phyloP scores from a whole-genome alignment of 2,113 vertebrate genomes.

The Pelecanoides urinatrix region DNA sequence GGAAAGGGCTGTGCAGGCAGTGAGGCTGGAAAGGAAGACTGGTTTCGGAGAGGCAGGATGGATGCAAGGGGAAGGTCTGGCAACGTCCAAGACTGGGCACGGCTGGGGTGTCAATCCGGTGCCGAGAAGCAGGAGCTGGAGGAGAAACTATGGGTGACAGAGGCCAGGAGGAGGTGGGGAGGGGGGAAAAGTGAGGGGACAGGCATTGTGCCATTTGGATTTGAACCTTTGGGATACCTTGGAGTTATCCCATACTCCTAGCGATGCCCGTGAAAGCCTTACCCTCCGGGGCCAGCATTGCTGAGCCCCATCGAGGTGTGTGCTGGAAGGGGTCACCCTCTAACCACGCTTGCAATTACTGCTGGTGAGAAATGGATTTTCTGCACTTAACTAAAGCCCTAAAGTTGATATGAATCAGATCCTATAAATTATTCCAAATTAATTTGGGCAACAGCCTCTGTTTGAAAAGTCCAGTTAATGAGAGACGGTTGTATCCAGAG shows the following conservation, averaged over 20 bases:
- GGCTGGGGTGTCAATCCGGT: accelerated
- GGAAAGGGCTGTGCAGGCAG: not conserved
- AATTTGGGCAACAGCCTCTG: not conserved
- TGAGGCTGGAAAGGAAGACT: not conserved
- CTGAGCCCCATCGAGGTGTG: not conserved
- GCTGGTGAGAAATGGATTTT: constrained; percentile 2
- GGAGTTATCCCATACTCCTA: not conserved
- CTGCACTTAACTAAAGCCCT: not conserved
- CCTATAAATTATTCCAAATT: constrained; percentile 35
- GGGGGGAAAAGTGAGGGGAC: accelerated
- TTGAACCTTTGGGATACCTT: not conserved
- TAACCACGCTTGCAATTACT: not conserved
- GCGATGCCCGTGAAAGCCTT: not conserved
- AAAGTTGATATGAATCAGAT: constrained; percentile 5
- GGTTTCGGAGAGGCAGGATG: not conserved
- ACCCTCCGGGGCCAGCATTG: not conserved
- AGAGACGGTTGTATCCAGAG: not conserved
- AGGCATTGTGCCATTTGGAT: not conserved
- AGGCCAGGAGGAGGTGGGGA: not conserved
- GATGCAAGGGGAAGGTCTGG: not conserved
- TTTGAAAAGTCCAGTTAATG: constrained; percentile 30
- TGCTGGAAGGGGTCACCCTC: not conserved
- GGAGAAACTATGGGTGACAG: not conserved
- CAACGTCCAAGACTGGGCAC: not conserved
- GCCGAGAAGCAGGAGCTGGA: not conserved